A percentile compares a stretch with the other conserved stretches of the same genome.
Conservation (phyloP, 2,797 vertebrate genomes). For the Dallia pectoralis region DNA sequence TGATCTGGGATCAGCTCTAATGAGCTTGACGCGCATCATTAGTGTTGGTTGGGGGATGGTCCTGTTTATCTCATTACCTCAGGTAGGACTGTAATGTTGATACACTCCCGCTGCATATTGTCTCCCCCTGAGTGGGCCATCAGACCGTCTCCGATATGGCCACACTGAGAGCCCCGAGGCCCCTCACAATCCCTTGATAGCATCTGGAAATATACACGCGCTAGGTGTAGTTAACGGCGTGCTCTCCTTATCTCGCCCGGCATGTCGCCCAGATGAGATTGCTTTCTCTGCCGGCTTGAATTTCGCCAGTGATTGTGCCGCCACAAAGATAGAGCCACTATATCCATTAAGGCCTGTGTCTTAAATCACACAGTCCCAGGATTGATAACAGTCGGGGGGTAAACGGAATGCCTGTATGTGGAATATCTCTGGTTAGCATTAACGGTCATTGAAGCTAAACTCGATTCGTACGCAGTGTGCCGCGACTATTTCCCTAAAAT, state of each 20-base stretch:
- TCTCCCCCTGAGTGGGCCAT: neutral
- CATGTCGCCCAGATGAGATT: constrained; percentile 35
- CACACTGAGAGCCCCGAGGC: neutral
- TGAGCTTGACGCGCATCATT: neutral
- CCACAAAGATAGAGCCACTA: constrained; percentile 29
- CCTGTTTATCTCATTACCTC: neutral
- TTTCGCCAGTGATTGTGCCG: constrained; percentile 39
- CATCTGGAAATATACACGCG: constrained; percentile 23
- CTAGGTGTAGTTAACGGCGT: constrained; percentile 17
- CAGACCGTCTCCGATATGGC: neutral
- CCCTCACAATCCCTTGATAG: constrained; percentile 8
- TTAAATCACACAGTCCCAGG: constrained; percentile 50
- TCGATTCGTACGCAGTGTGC: constrained; percentile 23
- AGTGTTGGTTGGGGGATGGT: neutral
- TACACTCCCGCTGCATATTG: neutral
- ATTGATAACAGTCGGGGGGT: constrained; percentile 40
- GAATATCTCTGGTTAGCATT: constrained; percentile 36
- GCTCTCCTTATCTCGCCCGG: constrained; percentile 30
- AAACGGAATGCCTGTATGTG: constrained; percentile 42
- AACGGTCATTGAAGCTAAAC: constrained; percentile 44
- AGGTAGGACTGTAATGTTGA: neutral
- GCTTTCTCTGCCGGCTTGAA: constrained; percentile 27
- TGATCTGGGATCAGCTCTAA: neutral
- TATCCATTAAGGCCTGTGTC: constrained; percentile 37
- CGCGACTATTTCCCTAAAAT: constrained; percentile 42